These are phyloP conservation scores for Rhinichthys osculus DNA, from an alignment of 2,797 vertebrate genomes.

Conservation along the genomic window DNA sequence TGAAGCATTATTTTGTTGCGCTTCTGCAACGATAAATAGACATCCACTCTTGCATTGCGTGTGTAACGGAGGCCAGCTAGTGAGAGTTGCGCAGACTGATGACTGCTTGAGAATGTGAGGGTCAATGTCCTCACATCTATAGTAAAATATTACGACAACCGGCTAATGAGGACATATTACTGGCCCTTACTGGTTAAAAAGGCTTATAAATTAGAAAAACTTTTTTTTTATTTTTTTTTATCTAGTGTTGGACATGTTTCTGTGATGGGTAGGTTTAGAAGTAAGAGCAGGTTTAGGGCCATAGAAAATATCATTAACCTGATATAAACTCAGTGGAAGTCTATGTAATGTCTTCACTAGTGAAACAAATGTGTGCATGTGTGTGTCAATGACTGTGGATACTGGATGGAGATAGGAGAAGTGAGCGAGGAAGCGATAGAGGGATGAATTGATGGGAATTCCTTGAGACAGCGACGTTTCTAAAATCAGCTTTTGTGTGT, in stretches of 20 bases:
- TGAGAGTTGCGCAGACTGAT: too few relatives aligned
- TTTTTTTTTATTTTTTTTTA: background rate
- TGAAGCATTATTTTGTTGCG: too few relatives aligned
- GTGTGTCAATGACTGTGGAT: background rate
- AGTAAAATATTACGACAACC: background rate
- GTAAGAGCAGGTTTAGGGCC: background rate
- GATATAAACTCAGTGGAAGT: background rate
- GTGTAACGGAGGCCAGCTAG: too few relatives aligned
- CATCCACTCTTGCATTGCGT: too few relatives aligned
- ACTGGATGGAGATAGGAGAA: background rate
- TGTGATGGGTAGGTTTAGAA: background rate
- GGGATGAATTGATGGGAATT: slow-evolving; percentile 38
- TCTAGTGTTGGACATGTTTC: background rate
- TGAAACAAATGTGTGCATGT: background rate
- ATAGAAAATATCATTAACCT: background rate
- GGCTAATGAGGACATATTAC: background rate
- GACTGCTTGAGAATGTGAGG: too few relatives aligned
- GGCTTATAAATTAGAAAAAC: background rate
- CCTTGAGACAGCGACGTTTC: slow-evolving; percentile 40
- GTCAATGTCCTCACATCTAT: too few relatives aligned
- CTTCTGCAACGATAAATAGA: too few relatives aligned
- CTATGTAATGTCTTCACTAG: background rate
- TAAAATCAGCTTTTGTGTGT: slow-evolving; percentile 23
- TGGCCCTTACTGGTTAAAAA: background rate
- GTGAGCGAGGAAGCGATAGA: background rate